Evolutionary conservation across 2,797 vertebrate species (phyloP), one percentile per base, ranked within the genome.

Genomic region (Esox masquinongy): DNA sequence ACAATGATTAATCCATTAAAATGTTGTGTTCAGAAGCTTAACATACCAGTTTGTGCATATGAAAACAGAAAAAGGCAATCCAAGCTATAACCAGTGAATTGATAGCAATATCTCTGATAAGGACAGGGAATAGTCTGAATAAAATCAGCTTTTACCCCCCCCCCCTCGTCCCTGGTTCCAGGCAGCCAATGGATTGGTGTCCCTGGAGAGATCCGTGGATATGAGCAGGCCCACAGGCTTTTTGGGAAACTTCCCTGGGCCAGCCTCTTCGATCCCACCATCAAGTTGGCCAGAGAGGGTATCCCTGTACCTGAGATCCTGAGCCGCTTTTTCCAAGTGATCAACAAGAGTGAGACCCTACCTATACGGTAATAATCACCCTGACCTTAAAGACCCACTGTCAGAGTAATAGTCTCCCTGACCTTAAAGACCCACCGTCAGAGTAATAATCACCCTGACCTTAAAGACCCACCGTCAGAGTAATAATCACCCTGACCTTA

Each of bases 121-220:
- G 11, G 9, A 61, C 6, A 22, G 17, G 5, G 15, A 34, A 22
- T 24, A 43, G 31, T 68, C 19, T 47, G 53, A 22, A 24, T 11
- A 14, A 61, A 14, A 19, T 61, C 56, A 11, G 56, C 22, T 12
- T 24, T 9, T 4, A 2, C 36, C 31, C 19, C 1, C 36, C 31
- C 19, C 1, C 67, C 16, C 36, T 2, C n/a, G n/a, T 36, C 26
- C 66, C 61, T 67, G 56, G 56, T 50, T 67, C 1, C 76, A 93
- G 92, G 81, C n/a, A 51, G 26, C 36, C 47, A 85, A 1, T 94
- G 93, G 93, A 94, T 98, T 2, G 97, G 95, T 0, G 94, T 99
- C 34, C 97, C 97, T 0, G 97, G 97, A 17, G 97, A 98, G 86
- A 88, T 99, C 68, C 94, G 95, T 0, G 96, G 96, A 59, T 99